Evolutionary conservation across 2,113 vertebrate species (phyloP).

Genomic region (Scortum barcoo): DNA sequence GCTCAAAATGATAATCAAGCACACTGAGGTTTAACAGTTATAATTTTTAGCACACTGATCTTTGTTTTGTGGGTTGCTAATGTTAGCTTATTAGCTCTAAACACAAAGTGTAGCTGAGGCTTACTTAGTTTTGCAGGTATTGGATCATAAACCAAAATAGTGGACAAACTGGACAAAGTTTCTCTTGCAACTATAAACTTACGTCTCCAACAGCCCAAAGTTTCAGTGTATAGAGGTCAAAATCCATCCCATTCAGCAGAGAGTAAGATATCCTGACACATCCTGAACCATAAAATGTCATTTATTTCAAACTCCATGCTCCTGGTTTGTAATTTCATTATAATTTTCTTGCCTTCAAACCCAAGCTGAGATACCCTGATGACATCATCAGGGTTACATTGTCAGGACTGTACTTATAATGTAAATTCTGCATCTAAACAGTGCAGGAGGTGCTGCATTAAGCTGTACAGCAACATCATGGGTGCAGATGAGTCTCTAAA

Average conservation of each 20-base stretch:
- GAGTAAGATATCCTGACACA: neutral
- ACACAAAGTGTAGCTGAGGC: neutral
- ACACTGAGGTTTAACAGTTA: neutral
- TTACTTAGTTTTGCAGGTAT: neutral
- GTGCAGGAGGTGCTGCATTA: constrained; percentile 40
- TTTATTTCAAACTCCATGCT: neutral
- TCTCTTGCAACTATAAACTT: neutral
- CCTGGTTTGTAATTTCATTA: neutral
- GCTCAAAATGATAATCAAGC: neutral
- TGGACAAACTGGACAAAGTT: neutral
- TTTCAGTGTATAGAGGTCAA: neutral
- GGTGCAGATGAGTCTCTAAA: constrained; percentile 57
- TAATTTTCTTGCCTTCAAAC: neutral
- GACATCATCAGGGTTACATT: constrained; percentile 1
- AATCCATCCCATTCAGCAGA: neutral
- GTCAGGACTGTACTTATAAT: neutral
- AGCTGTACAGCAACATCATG: constrained; percentile 9
- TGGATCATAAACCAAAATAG: neutral
- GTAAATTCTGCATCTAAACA: neutral
- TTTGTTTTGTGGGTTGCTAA: neutral
- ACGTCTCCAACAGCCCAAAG: neutral
- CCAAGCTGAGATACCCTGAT: too few relatives aligned
- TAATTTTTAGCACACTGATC: neutral
- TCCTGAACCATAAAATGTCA: neutral
- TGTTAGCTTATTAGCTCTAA: neutral